A percentile compares a stretch with the other conserved stretches of the same genome.
phyloP scores from a whole-genome alignment of 37 sponge, comb jelly and placozoan species.

The Haliclona indistincta region DNA sequence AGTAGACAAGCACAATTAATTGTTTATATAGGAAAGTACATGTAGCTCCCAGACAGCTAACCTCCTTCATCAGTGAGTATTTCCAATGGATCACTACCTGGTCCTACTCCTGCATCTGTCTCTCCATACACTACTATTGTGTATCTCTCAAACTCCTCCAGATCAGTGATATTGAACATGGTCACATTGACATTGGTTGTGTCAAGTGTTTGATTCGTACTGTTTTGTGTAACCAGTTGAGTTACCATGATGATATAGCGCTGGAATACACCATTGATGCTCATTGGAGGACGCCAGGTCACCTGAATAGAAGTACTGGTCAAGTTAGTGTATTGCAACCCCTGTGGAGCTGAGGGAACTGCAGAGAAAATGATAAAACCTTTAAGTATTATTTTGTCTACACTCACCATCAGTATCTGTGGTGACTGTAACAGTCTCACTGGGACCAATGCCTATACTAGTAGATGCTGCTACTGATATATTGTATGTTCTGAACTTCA shows the following conservation, averaged over 20 bases:
- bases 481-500: slow-evolving; percentile 29
- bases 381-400: neutral
- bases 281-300: slow-evolving; percentile 30
- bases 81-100: slow-evolving; percentile 1
- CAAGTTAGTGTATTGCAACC: slow-evolving; percentile 10
- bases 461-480: slow-evolving; percentile 35
- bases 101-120: slow-evolving; percentile 22
- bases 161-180: neutral
- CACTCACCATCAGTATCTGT: slow-evolving; percentile 40
- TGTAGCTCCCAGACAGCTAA: no score
- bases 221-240: neutral
- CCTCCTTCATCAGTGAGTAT: slow-evolving; percentile 8
- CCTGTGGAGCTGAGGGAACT: slow-evolving; percentile 53
- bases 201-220: neutral
- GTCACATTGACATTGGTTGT: neutral
- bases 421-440: slow-evolving; percentile 2
- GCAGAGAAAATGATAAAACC: neutral
- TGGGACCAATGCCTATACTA: slow-evolving; percentile 21
- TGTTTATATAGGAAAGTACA: neutral
- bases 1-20: neutral
- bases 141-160: slow-evolving; percentile 12
- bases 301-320: slow-evolving; percentile 60
- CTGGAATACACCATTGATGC: slow-evolving; percentile 2
- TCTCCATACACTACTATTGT: slow-evolving; percentile 1
- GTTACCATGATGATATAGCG: neutral